Evolutionary conservation across 53 echinoderm and acorn worm genomes (phyloP).

Genomic region (Patiria pectinifera): DNA sequence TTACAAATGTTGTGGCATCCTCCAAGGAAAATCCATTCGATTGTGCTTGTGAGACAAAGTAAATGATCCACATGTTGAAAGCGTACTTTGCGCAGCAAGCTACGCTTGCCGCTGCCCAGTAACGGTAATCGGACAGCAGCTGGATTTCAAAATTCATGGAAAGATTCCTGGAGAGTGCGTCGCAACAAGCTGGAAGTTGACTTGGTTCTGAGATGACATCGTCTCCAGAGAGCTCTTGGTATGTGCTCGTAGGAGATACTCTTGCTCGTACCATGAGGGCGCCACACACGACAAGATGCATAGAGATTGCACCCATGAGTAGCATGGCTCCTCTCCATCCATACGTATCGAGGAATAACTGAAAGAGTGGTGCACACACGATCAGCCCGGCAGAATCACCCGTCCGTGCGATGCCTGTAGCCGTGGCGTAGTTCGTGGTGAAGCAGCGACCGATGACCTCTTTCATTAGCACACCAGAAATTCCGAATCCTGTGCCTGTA

Average conservation of each 20-base stretch:
- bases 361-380: background rate
- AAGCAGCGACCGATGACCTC: slow-evolving; percentile 4
- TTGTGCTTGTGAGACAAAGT: slow-evolving; percentile 39
- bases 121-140: background rate
- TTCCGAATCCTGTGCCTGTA: slow-evolving; percentile 4
- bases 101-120: slow-evolving; percentile 19
- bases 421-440: slow-evolving; percentile 23
- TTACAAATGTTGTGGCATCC: slow-evolving; percentile 18
- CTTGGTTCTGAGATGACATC: background rate
- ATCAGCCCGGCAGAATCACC: slow-evolving; percentile 8
- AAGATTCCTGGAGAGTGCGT: background rate
- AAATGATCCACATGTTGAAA: slow-evolving; percentile 16
- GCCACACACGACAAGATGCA: slow-evolving; percentile 19
- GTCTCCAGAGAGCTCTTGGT: background rate
- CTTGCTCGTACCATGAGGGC: background rate
- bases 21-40: slow-evolving; percentile 28
- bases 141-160: slow-evolving; percentile 6
- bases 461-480: background rate
- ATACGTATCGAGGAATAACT: slow-evolving; percentile 17
- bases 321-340: slow-evolving; percentile 35
- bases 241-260: background rate
- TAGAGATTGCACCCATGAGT: background rate
- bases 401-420: slow-evolving; percentile 18
- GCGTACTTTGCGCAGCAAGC: background rate
- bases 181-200: background rate